Percentiles rank a stretch among this genome's conserved stretches.
phyloP scores from a whole-genome alignment of 2,113 vertebrate genomes.

The Gasterosteus nipponicus region DNA sequence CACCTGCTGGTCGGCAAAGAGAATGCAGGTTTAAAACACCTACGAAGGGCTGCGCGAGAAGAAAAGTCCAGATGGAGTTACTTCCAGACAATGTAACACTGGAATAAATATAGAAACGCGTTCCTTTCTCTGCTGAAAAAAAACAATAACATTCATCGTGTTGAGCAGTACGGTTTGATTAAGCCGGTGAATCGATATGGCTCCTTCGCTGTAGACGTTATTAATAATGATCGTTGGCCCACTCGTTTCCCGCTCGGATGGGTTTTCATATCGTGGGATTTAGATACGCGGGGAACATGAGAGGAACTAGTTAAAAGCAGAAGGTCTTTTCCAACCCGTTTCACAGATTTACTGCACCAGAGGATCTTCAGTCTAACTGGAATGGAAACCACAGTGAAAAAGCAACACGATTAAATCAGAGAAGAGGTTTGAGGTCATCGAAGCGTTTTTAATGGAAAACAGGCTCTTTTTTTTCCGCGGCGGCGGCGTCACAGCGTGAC shows the following conservation, averaged over 20 bases:
- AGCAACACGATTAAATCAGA: not conserved
- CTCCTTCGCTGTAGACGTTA: not conserved
- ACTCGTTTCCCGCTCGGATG: not conserved
- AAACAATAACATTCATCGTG: not conserved
- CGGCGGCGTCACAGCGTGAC: not conserved
- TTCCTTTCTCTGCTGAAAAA: not conserved
- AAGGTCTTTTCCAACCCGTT: conserved; percentile 18
- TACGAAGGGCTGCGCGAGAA: no score
- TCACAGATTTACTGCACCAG: conserved; percentile 1
- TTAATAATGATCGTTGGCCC: not conserved
- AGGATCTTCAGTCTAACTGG: not conserved
- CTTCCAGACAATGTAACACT: no score
- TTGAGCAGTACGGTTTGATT: not conserved
- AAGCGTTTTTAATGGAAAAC: not conserved
- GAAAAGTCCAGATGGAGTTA: no score
- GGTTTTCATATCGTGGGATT: not conserved
- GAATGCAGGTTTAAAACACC: no score
- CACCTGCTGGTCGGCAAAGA: no score
- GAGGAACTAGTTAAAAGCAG: not conserved
- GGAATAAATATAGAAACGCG: no score
- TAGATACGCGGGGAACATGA: not conserved
- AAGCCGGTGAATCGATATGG: not conserved
- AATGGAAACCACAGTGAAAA: conserved; percentile 3
- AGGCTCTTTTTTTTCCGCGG: not conserved
- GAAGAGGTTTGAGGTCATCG: not conserved